Percentiles rank a stretch among this genome's conserved stretches.
Conservation (phyloP, 2,113 vertebrate species). For the Stercorarius parasiticus region DNA sequence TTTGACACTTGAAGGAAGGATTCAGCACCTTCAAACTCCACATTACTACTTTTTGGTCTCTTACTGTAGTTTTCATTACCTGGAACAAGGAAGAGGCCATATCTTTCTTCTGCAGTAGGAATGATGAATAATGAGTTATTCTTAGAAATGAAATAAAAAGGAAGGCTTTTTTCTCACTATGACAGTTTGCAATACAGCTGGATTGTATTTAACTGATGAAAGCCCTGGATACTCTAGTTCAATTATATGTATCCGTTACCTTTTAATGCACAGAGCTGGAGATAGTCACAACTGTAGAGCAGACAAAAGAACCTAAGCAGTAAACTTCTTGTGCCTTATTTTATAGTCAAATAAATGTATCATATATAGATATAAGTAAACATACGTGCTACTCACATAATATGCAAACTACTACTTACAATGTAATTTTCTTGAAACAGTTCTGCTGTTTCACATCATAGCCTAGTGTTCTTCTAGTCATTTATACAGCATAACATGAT, state of each 20-base stretch:
- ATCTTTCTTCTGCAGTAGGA: not conserved
- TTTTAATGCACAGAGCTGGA: not conserved
- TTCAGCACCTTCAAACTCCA: not conserved
- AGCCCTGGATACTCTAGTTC: not conserved
- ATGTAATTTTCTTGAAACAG: not conserved
- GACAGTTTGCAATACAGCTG: not conserved
- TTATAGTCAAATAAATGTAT: not conserved
- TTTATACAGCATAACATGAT: not conserved
- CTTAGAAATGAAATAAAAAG: not conserved
- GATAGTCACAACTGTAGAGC: not conserved
- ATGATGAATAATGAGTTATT: not conserved
- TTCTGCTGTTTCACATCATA: not conserved
- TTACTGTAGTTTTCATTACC: not conserved
- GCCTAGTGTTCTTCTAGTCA: not conserved
- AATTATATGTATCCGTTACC: accelerated
- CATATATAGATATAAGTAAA: not conserved
- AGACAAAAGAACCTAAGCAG: not conserved
- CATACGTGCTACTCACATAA: not conserved
- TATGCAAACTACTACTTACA: not conserved
- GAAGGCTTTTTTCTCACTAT: not conserved
- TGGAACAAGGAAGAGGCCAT: not conserved
- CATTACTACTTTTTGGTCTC: not conserved
- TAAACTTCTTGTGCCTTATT: not conserved
- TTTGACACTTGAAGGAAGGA: not conserved
- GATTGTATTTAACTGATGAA: not conserved